Evolutionary conservation across 2,113 vertebrate species (phyloP).

Genomic region (Lagenorhynchus albirostris): DNA sequence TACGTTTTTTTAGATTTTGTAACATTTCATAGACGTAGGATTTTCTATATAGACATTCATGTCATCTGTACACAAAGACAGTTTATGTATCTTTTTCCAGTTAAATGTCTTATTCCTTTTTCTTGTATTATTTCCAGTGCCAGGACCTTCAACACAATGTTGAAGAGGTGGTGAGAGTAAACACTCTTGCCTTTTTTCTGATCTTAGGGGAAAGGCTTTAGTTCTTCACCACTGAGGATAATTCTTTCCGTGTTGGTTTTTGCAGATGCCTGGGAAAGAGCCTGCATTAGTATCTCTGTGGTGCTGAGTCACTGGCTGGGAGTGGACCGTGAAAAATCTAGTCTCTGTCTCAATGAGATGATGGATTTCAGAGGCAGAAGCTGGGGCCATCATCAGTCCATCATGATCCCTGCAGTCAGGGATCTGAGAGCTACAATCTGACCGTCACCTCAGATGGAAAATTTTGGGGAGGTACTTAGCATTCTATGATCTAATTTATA

Average conservation of each 20-base stretch:
- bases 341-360: background rate
- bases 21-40: background rate
- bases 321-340: background rate
- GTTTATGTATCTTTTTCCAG: background rate
- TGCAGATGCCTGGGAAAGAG: background rate
- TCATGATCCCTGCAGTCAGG: background rate
- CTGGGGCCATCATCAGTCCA: background rate
- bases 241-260: background rate
- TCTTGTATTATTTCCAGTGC: background rate
- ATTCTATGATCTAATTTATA: background rate
- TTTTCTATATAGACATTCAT: background rate
- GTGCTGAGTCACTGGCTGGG: background rate
- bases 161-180: background rate
- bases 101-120: background rate
- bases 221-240: background rate
- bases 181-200: background rate
- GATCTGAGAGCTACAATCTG: background rate
- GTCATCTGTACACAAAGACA: background rate
- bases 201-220: background rate
- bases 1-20: background rate
- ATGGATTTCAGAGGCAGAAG: background rate
- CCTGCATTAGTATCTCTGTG: background rate
- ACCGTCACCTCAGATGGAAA: background rate
- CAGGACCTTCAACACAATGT: background rate
- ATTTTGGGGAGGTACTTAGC: background rate